Conservation (phyloP, 1,140 invertebrate genomes). For the Leptinotarsa texana region DNA sequence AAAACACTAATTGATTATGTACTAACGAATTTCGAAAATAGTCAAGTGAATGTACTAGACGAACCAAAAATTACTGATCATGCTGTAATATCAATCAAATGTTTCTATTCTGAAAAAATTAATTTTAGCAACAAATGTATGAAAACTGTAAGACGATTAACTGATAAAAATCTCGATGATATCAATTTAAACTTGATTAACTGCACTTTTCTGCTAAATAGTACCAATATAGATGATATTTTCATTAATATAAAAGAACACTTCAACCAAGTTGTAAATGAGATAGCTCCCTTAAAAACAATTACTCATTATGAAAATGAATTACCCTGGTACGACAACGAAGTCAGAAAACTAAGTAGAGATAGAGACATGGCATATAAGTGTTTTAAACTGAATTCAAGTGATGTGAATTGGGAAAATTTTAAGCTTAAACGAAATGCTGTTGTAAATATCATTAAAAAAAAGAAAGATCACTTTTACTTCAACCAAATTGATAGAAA, state of each 20-base stretch:
- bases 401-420: conserved; percentile 9
- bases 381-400: conserved; percentile 11
- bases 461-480: conserved; percentile 12
- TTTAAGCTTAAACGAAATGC: conserved; percentile 9
- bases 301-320: conserved; percentile 15
- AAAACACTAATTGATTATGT: conserved; percentile 15
- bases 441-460: conserved; percentile 15
- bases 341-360: conserved; percentile 16
- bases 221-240: conserved; percentile 15
- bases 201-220: conserved; percentile 12
- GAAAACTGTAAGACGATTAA: conserved; percentile 16
- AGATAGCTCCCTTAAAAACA: conserved; percentile 15
- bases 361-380: conserved; percentile 18
- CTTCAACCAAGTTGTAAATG: conserved; percentile 18
- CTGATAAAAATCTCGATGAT: conserved; percentile 16
- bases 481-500: conserved; percentile 18
- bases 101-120: conserved; percentile 17
- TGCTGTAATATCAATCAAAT: conserved; percentile 12
- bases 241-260: conserved; percentile 17
- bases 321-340: conserved; percentile 20
- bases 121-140: conserved; percentile 12
- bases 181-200: conserved; percentile 13
- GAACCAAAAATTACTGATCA: conserved; percentile 16
- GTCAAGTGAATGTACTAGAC: conserved; percentile 9
- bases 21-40: conserved; percentile 14